Conservation (phyloP, 2,113 vertebrate genomes). For the Stegostoma tigrinum region DNA sequence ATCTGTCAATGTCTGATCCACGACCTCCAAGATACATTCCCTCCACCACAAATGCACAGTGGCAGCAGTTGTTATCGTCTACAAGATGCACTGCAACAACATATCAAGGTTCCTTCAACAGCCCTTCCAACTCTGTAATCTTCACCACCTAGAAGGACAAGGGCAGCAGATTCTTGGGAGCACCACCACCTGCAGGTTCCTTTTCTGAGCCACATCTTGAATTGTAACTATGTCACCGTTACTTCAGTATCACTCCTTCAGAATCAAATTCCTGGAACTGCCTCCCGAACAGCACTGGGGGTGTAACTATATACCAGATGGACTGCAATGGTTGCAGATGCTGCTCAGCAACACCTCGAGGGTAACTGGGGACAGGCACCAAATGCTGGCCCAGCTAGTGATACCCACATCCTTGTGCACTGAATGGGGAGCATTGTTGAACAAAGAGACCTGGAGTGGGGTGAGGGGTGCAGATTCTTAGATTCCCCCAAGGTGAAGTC, state of each 20-base stretch:
- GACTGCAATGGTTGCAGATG: neutral
- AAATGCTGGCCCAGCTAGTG: neutral
- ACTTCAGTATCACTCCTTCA: neutral
- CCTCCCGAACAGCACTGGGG: neutral
- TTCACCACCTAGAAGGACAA: neutral
- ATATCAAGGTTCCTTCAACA: neutral
- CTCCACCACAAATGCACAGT: neutral
- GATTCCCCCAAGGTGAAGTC: no score
- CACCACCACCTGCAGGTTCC: neutral
- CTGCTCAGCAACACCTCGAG: neutral
- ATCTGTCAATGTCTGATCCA: neutral
- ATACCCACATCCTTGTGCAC: neutral
- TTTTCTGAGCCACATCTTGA: neutral
- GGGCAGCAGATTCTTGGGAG: neutral
- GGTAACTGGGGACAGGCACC: neutral
- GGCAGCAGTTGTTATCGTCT: neutral
- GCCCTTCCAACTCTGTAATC: neutral
- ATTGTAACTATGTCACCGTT: neutral
- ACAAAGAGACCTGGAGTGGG: no score
- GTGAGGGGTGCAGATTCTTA: no score
- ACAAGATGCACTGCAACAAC: neutral
- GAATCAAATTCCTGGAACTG: neutral
- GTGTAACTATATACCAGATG: neutral
- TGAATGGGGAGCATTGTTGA: no score
- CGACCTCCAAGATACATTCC: no score